A percentile compares a stretch with the other conserved stretches of the same genome.
These are phyloP conservation scores for Spinus olivaceus DNA, from an alignment of 2,797 vertebrate genomes.

Conservation along the genomic window DNA sequence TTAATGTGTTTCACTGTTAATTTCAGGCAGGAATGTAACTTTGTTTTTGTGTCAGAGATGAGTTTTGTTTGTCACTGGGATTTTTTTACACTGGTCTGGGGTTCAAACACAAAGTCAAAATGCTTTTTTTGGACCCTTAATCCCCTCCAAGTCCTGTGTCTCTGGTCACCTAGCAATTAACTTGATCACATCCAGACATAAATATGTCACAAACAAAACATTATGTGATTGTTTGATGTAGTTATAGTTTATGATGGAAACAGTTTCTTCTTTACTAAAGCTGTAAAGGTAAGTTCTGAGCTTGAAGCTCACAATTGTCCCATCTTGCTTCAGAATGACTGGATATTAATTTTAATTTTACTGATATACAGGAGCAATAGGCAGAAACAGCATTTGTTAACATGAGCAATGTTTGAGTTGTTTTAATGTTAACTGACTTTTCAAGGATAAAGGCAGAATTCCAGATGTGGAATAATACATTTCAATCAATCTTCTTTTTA, in stretches of 20 bases:
- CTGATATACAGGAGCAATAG: slow-evolving; percentile 12
- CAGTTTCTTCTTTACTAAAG: slow-evolving; percentile 17
- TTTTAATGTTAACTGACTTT: slow-evolving; percentile 25
- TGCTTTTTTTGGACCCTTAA: slow-evolving; percentile 59
- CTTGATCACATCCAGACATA: slow-evolving; percentile 61
- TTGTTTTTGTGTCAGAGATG: slow-evolving; percentile 55
- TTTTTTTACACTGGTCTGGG: neutral
- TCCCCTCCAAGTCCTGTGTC: slow-evolving; percentile 7
- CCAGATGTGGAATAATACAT: neutral
- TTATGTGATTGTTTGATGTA: slow-evolving; percentile 35
- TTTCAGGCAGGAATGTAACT: slow-evolving; percentile 50
- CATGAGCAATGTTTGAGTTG: neutral
- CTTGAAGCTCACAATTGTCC: slow-evolving; percentile 9
- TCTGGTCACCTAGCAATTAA: slow-evolving; percentile 72
- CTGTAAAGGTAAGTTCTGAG: slow-evolving; percentile 17
- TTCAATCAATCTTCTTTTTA: neutral
- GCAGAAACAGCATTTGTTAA: slow-evolving; percentile 23
- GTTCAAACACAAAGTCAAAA: slow-evolving; percentile 58
- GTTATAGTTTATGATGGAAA: slow-evolving; percentile 27
- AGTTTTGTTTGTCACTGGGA: neutral
- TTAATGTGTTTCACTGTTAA: slow-evolving; percentile 40
- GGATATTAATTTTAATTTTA: slow-evolving; percentile 57
- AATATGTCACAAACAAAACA: slow-evolving; percentile 70
- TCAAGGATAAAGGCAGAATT: slow-evolving; percentile 32
- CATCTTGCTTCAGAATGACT: slow-evolving; percentile 41